Percentiles rank a stretch among this genome's conserved stretches.
phyloP scores from a whole-genome alignment of 2,113 vertebrate species.

The Theristicus caerulescens region DNA sequence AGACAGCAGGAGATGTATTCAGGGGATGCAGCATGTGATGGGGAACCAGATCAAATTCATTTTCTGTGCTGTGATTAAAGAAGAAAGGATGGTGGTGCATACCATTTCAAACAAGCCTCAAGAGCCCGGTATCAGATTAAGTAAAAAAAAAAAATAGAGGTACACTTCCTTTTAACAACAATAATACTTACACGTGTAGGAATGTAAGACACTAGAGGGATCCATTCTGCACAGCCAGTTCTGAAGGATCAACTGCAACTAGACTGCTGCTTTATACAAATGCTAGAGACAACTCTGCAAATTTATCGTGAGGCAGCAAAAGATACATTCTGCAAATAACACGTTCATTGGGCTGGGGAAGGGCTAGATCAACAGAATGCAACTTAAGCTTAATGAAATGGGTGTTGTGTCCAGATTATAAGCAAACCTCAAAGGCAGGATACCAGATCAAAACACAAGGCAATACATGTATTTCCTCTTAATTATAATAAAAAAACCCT shows the following conservation, averaged over 20 bases:
- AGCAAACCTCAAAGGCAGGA: not conserved
- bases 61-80: not conserved
- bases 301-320: not conserved
- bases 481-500: not conserved
- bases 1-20: not conserved
- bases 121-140: not conserved
- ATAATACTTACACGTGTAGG: not conserved
- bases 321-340: not conserved
- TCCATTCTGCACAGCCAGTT: not conserved
- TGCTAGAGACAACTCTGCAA: not conserved
- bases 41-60: not conserved
- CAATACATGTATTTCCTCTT: not conserved
- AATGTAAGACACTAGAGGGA: not conserved
- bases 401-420: not conserved
- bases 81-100: not conserved
- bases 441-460: not conserved
- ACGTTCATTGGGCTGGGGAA: not conserved
- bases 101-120: not conserved
- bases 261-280: not conserved
- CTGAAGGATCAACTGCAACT: not conserved
- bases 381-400: not conserved
- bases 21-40: not conserved
- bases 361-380: not conserved
- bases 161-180: not conserved
- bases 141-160: not conserved